Evolutionary conservation across 2,888 invertebrate genomes (phyloP).

Genomic region (Ariolimax columbianus): DNA sequence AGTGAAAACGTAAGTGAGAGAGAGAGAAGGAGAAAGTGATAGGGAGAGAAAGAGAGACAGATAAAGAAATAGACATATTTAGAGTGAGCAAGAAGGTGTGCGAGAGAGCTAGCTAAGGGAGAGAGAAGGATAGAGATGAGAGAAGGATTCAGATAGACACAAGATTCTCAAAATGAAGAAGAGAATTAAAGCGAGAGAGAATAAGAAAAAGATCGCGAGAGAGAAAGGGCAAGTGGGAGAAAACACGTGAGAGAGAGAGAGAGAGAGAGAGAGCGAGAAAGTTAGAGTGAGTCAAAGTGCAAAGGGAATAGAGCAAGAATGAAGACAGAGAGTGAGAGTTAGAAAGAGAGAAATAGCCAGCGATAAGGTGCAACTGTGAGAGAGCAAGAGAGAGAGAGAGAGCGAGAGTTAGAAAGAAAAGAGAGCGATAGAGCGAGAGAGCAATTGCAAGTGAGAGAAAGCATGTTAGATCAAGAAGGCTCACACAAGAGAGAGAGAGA

Average conservation of each 20-base stretch:
- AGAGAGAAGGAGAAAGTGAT: background rate
- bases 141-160: background rate
- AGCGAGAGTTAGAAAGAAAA: too few species aligned
- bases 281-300: background rate
- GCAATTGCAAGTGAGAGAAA: too few species aligned
- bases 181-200: background rate
- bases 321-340: background rate
- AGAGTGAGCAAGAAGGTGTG: background rate
- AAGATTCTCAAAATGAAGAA: background rate
- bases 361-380: too few species aligned
- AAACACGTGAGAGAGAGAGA: too few species aligned
- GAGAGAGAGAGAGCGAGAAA: constrained; percentile 14
- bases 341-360: too few species aligned
- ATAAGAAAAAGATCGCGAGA: background rate
- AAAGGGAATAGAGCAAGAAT: background rate
- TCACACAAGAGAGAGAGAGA: too few species aligned
- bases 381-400: too few species aligned
- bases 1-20: background rate
- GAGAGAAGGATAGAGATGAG: background rate
- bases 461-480: too few species aligned
- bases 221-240: constrained; percentile 6
- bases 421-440: too few species aligned
- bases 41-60: background rate
- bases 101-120: background rate
- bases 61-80: background rate